phyloP scores from a whole-genome alignment of 2,113 vertebrate genomes.

The Pygoscelis adeliae region DNA sequence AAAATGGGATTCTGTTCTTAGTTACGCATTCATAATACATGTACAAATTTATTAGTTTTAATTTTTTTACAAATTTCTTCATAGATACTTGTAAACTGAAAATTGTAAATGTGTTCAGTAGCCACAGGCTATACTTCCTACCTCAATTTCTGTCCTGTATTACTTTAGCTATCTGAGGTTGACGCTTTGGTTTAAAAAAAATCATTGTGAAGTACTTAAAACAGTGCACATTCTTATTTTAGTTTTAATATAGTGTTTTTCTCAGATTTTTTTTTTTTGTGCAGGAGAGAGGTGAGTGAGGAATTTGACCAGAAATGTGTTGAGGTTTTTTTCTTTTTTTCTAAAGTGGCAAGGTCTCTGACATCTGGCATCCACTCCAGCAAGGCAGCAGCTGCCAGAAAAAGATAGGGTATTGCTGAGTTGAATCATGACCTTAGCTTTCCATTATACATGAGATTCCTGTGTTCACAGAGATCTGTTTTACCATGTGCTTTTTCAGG shows the following conservation, averaged over 20 bases:
- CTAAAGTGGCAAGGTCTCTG: not conserved
- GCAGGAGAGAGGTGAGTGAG: not conserved
- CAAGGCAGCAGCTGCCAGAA: not conserved
- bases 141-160: not conserved
- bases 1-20: not conserved
- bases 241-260: not conserved
- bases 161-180: not conserved
- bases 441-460: not conserved
- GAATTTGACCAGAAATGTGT: not conserved
- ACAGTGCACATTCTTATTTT: too few species aligned
- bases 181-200: not conserved
- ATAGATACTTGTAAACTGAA: not conserved
- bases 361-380: not conserved
- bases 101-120: not conserved
- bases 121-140: not conserved
- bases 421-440: not conserved
- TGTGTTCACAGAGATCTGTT: not conserved
- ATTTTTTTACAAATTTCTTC: not conserved
- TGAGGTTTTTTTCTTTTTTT: not conserved
- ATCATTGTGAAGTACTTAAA: not conserved
- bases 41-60: not conserved
- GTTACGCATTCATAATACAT: not conserved
- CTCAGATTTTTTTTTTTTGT: not conserved
- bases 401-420: not conserved
- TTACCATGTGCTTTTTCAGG: not conserved